These are phyloP conservation scores for Bedellia somnulentella DNA, from an alignment of 2,888 invertebrate genomes.

Conservation along the genomic window DNA sequence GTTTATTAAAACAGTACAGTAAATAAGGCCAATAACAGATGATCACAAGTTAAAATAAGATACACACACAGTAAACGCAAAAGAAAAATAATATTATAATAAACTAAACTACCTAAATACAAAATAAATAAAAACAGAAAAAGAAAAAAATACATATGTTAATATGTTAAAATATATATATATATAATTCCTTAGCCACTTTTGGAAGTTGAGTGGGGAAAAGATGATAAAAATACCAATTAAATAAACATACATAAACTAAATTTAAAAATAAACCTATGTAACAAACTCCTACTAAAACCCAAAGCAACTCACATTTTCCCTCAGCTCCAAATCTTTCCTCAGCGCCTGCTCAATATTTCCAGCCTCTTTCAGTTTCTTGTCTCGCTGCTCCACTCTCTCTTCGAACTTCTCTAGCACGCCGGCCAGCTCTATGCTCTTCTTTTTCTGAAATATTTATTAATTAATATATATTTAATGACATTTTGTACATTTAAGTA, in stretches of 20 bases:
- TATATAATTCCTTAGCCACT: no score
- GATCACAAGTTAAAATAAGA: no score
- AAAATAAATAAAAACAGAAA: no score
- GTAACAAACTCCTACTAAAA: not conserved
- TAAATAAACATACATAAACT: not conserved
- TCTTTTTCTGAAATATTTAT: conserved; percentile 23
- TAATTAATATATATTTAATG: no score
- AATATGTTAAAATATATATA: not conserved
- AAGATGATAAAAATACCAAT: not conserved
- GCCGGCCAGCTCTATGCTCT: conserved; percentile 44
- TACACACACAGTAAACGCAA: no score
- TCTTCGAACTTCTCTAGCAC: conserved; percentile 52
- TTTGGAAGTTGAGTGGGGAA: no score
- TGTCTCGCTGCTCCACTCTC: conserved; percentile 43
- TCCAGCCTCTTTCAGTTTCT: conserved; percentile 35
- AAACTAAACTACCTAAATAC: no score
- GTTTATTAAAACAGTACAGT: no score
- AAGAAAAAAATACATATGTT: not conserved
- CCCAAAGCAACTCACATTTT: conserved; percentile 20
- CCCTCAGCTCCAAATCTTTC: conserved; percentile 33
- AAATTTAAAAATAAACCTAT: no score
- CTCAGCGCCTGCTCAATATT: conserved; percentile 20
- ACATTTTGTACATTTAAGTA: no score
- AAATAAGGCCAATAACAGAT: no score
- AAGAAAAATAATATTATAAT: no score